phyloP scores from a whole-genome alignment of 1,140 invertebrate genomes.

The Phortica variegata region DNA sequence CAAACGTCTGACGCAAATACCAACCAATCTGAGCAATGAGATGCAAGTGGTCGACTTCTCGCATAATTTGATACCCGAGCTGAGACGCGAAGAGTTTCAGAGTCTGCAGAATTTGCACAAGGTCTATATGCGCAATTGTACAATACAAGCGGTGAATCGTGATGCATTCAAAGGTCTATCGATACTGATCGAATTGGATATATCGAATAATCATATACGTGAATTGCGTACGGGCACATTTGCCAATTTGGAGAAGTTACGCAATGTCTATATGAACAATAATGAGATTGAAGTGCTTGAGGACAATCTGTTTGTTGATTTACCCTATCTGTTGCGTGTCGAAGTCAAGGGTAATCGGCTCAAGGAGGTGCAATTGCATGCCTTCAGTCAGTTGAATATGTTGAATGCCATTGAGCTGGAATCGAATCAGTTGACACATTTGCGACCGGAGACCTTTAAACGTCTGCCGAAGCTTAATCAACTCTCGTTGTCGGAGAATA shows the following conservation, averaged over 20 bases:
- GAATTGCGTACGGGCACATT: slow-evolving; percentile 73
- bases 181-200: slow-evolving; percentile 81
- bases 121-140: slow-evolving; percentile 71
- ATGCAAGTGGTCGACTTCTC: slow-evolving; percentile 77
- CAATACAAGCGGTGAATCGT: slow-evolving; percentile 68
- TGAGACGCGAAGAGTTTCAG: slow-evolving; percentile 70
- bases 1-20: slow-evolving; percentile 67
- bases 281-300: slow-evolving; percentile 72
- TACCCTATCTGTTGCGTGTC: slow-evolving; percentile 73
- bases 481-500: slow-evolving; percentile 76
- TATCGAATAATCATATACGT: slow-evolving; percentile 74
- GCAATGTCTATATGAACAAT: slow-evolving; percentile 70
- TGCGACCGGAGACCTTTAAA: slow-evolving; percentile 64
- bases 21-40: slow-evolving; percentile 68
- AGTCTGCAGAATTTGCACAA: slow-evolving; percentile 79
- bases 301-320: slow-evolving; percentile 73
- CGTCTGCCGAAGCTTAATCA: slow-evolving; percentile 68
- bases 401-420: slow-evolving; percentile 70
- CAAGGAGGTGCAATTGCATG: slow-evolving; percentile 66
- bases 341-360: slow-evolving; percentile 75
- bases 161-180: slow-evolving; percentile 73
- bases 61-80: slow-evolving; percentile 67
- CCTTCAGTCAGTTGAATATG: slow-evolving; percentile 70
- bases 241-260: slow-evolving; percentile 65
- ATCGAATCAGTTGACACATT: slow-evolving; percentile 69